Percentiles rank a stretch among this genome's conserved stretches.
Conservation (phyloP, 2,797 vertebrate species). For the Hapalemur alaotrensis region DNA sequence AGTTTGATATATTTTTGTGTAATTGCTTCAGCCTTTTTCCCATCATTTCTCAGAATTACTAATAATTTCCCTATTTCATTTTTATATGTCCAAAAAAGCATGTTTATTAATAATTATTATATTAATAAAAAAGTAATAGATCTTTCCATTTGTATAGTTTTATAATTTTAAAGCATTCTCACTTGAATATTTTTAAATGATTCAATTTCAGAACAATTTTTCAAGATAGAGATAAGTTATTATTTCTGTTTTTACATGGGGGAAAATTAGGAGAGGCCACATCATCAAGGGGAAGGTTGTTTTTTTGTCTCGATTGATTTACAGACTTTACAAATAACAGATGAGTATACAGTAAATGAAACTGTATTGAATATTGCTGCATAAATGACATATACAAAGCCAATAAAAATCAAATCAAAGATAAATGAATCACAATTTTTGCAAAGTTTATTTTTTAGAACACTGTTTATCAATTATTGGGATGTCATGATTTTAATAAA, state of each 20-base stretch:
- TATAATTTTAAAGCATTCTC: not conserved
- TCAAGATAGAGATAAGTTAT: not conserved
- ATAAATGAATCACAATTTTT: conserved; percentile 11
- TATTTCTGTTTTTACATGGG: not conserved
- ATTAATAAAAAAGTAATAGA: conserved; percentile 16
- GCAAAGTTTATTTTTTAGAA: not conserved
- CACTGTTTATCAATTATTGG: conserved; percentile 2
- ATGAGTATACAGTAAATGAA: conserved; percentile 11
- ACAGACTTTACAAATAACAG: conserved; percentile 22
- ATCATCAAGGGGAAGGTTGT: not conserved
- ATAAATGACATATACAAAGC: conserved; percentile 13
- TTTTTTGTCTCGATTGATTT: not conserved
- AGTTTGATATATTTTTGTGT: not conserved
- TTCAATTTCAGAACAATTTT: not conserved
- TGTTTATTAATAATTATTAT: not conserved
- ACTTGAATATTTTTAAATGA: conserved; percentile 1
- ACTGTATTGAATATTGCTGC: not conserved
- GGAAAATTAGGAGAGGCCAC: not conserved
- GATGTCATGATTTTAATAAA: conserved; percentile 23
- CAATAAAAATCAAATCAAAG: not conserved
- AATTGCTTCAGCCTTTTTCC: not conserved
- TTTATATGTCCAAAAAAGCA: not conserved
- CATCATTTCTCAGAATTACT: not conserved
- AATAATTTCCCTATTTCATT: not conserved
- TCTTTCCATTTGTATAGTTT: not conserved